A percentile compares a stretch with the other conserved stretches of the same genome.
Evolutionary conservation across 2,113 vertebrate genomes (phyloP).

Genomic region (Solea senegalensis): DNA sequence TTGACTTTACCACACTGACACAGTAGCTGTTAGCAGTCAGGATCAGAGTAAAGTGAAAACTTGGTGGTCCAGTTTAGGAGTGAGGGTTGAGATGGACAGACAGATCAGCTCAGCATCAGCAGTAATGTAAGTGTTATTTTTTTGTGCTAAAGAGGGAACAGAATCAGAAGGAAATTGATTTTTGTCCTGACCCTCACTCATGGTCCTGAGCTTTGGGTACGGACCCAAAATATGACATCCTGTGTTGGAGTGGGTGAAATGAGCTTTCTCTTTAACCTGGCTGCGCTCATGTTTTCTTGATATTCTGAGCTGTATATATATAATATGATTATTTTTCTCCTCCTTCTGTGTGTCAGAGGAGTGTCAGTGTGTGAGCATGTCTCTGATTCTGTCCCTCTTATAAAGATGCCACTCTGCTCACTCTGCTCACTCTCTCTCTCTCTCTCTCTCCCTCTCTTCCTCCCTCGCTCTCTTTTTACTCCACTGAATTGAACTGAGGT

Average conservation of each 20-base stretch:
- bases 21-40: too few species aligned
- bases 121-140: neutral
- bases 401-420: slow-evolving; percentile 50
- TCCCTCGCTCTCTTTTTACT: slow-evolving; percentile 39
- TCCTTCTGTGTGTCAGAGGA: slow-evolving; percentile 1
- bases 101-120: neutral
- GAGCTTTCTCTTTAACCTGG: neutral
- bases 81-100: neutral
- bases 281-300: too few species aligned
- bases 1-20: too few species aligned
- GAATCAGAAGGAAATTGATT: neutral
- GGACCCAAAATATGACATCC: neutral
- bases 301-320: too few species aligned
- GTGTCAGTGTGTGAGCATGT: slow-evolving; percentile 21
- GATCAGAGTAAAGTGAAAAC: too few species aligned
- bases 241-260: neutral
- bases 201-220: neutral
- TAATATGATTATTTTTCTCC: neutral
- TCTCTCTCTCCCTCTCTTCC: neutral
- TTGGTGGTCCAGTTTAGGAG: neutral
- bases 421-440: neutral
- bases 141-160: neutral
- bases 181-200: too few species aligned
- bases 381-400: slow-evolving; percentile 37
- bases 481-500: slow-evolving; percentile 63